Percentiles rank a stretch among this genome's conserved stretches.
phyloP scores from a whole-genome alignment of 2,888 invertebrate species.

The Schizaphis graminum region DNA sequence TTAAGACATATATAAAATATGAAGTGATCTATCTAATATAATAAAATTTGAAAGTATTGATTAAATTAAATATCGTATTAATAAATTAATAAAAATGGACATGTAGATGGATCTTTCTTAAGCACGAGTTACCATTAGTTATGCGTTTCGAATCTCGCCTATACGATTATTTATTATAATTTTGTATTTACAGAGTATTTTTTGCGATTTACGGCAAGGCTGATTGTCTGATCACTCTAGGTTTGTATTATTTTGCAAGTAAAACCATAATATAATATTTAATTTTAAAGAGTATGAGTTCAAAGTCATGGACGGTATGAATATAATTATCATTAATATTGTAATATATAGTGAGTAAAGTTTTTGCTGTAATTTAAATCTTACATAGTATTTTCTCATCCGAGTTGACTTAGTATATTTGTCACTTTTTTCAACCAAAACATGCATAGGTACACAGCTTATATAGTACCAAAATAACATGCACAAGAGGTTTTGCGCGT shows the following conservation, averaged over 20 bases:
- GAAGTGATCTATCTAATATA: background rate
- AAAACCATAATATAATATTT: background rate
- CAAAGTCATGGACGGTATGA: background rate
- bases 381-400: background rate
- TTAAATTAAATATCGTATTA: background rate
- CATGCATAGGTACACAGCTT: background rate
- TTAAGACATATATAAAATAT: background rate
- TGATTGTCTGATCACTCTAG: background rate
- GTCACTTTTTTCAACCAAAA: background rate
- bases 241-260: background rate
- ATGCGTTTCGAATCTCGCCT: background rate
- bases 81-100: background rate
- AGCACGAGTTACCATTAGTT: accelerated
- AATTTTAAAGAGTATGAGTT: background rate
- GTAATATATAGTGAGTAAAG: background rate
- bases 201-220: background rate
- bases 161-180: background rate
- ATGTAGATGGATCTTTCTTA: background rate
- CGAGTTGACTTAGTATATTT: background rate
- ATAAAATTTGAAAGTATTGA: background rate
- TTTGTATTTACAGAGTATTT: background rate
- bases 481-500: background rate
- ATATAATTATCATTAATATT: background rate
- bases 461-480: background rate
- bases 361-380: background rate